Conservation (phyloP, 2,888 invertebrate genomes). For the Papilio demoleus region DNA sequence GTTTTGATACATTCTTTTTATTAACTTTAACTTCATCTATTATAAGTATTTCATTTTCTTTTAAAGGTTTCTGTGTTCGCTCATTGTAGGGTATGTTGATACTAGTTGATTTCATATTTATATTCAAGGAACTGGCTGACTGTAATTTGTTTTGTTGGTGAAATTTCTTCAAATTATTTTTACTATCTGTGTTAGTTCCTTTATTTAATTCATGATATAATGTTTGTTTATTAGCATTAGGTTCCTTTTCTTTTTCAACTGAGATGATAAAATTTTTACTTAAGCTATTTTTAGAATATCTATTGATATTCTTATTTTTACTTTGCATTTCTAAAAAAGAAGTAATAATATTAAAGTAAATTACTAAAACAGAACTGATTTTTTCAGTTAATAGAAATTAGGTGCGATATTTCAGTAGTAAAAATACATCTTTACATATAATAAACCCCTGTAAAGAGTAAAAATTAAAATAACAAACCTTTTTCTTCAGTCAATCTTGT, state of each 20-base stretch:
- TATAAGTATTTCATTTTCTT: conserved; percentile 42
- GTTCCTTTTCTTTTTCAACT: conserved; percentile 59
- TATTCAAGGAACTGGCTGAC: conserved; percentile 50
- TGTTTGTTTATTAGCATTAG: conserved; percentile 53
- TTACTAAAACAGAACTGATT: too few relatives aligned
- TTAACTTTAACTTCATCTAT: conserved; percentile 51
- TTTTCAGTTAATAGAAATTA: too few relatives aligned
- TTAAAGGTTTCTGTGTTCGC: conserved; percentile 47
- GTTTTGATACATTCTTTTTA: conserved; percentile 48
- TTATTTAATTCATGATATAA: conserved; percentile 50
- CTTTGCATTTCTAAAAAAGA: conserved; percentile 55
- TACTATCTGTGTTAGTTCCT: conserved; percentile 52
- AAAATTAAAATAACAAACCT: conserved; percentile 49
- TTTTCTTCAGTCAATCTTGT: conserved; percentile 49
- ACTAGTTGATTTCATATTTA: conserved; percentile 51
- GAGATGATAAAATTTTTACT: conserved; percentile 56
- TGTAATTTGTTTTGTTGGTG: conserved; percentile 23
- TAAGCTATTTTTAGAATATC: conserved; percentile 56
- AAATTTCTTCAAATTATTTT: conserved; percentile 27
- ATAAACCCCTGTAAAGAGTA: too few relatives aligned
- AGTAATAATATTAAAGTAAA: too few relatives aligned
- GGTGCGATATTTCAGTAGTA: too few relatives aligned
- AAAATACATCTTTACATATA: too few relatives aligned
- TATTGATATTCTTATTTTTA: conserved; percentile 50
- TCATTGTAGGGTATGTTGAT: conserved; percentile 66